Percentiles rank a stretch among this genome's conserved stretches.
Evolutionary conservation across 2,113 vertebrate genomes (phyloP).

Genomic region (Centropus unirufus): DNA sequence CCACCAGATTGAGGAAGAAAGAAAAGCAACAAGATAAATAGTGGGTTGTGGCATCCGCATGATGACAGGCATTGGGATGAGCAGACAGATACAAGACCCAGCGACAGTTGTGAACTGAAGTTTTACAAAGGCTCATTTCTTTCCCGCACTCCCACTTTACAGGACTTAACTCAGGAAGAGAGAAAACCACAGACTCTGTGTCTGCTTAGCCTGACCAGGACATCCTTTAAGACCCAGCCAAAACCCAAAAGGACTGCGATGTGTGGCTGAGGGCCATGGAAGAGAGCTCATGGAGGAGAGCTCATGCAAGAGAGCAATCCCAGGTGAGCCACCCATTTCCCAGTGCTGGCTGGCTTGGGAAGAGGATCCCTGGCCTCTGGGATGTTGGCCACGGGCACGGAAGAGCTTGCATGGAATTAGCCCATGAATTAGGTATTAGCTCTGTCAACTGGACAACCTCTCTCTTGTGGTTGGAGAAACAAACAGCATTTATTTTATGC

Average conservation of each 20-base stretch:
- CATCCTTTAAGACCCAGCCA: conserved; percentile 32
- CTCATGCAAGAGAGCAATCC: conserved; percentile 6
- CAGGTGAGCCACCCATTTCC: not conserved
- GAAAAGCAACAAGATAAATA: conserved; percentile 10
- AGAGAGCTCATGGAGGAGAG: not conserved
- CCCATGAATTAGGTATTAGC: not conserved
- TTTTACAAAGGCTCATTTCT: conserved; percentile 44
- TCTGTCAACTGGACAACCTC: not conserved
- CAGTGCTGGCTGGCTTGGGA: not conserved
- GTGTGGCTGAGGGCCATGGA: not conserved
- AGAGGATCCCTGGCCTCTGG: not conserved
- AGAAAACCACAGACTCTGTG: conserved; percentile 67
- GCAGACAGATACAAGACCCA: conserved; percentile 6
- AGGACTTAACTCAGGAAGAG: conserved; percentile 51
- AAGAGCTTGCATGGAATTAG: not conserved
- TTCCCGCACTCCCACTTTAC: conserved; percentile 31
- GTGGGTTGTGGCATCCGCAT: not conserved
- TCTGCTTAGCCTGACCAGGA: conserved; percentile 35
- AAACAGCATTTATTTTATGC: not conserved
- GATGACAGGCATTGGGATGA: conserved; percentile 33
- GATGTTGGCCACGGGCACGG: not conserved
- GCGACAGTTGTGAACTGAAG: conserved; percentile 20
- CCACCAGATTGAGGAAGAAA: not conserved
- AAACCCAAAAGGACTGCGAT: not conserved
- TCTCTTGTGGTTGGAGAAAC: not conserved